Evolutionary conservation across 2,797 vertebrate species (phyloP), one percentile per base, ranked within the genome.

Genomic region (Champsocephalus esox): DNA sequence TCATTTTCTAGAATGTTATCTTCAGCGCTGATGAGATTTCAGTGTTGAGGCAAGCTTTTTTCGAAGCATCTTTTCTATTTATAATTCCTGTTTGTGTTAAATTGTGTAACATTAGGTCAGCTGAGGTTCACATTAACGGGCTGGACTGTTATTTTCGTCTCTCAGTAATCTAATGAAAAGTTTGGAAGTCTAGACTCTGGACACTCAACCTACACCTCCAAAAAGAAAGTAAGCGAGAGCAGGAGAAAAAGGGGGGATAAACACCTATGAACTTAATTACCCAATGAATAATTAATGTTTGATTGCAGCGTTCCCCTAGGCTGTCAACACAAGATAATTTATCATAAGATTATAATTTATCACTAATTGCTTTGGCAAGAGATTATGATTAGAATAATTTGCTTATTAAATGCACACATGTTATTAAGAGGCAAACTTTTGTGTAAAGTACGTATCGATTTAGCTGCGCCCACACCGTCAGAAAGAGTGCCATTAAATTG

Each of bases 211-310:
- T 73, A 21, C 54, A 77, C 48, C 58, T 70, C 50, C 4, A 10
- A 21, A 73, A 51, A 54, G 28, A 74, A 24, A 57, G 17, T 5
- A 8, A 72, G 44, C 12, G 12, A 79, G 71, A 81, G 68, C 1
- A 1, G 48, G 19, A 70, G 51, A 34, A 57, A 67, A 70, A 61
- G 75, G 66, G 68, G 80, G 63, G 68, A 80, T 77, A 87, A 82
- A 89, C 94, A 94, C 94, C 94, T 95, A 91, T 95, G 92, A 95
- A 94, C 93, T 94, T 95, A 94, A 95, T 96, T 96, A 95, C 93
- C 88, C 88, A 88, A 90, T 94, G 93, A 96, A 95, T 96, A 95
- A 96, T 94, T 94, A 94, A 94, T 94, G 93, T 95, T 93, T 94
- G 94, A 96, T 95, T 95, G 93, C 92, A 80, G 87, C 72, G 59